These are phyloP conservation scores for Ennomos quercinarius DNA, from an alignment of 2,888 invertebrate genomes.

Conservation along the genomic window DNA sequence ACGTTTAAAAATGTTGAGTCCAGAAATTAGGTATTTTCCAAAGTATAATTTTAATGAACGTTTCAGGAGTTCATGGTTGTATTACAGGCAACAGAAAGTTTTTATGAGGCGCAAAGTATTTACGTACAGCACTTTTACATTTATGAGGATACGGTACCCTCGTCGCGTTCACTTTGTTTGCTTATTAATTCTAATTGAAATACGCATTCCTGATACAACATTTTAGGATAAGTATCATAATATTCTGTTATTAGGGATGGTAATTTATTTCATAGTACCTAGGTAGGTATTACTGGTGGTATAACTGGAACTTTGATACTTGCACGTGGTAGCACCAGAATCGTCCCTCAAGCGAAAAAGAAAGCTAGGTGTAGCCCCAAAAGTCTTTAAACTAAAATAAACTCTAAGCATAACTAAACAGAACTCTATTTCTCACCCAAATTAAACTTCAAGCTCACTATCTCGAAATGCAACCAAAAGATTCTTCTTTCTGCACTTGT, in stretches of 20 bases:
- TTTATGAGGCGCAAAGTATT: conserved; percentile 36
- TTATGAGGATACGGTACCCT: conserved; percentile 34
- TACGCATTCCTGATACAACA: conserved; percentile 17
- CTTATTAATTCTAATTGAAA: conserved; percentile 33
- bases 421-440: background rate
- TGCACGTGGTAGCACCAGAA: no score
- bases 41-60: conserved; percentile 36
- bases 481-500: conserved; percentile 33
- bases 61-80: conserved; percentile 32
- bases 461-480: conserved; percentile 25
- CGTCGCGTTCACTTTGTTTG: conserved; percentile 35
- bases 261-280: no score
- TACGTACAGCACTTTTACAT: conserved; percentile 36
- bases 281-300: no score
- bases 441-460: background rate
- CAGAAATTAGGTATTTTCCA: background rate
- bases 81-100: conserved; percentile 36
- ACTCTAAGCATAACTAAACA: no score
- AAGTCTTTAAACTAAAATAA: no score
- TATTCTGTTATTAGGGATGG: no score
- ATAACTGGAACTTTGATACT: no score
- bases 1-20: no score
- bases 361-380: no score
- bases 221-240: background rate
- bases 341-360: no score